Evolutionary conservation across 37 sponge, comb jelly and placozoan species (phyloP), one percentile per base, ranked within the genome.

Genomic region (Diacarnus erythraeanus): DNA sequence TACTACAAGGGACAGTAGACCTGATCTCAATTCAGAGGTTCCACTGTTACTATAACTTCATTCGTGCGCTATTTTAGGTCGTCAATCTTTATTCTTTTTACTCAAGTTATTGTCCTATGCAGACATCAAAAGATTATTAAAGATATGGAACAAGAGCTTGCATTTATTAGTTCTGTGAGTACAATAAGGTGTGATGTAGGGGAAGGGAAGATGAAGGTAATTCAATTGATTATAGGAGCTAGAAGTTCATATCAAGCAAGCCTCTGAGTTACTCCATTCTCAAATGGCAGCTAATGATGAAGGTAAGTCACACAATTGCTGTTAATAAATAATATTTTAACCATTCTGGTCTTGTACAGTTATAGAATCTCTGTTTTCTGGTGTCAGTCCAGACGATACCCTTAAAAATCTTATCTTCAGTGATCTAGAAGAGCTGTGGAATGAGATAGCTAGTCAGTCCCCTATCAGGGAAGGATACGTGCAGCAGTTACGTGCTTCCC

Each of bases 141-240:
- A 18, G 74, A 86, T 44, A 82, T 90, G 81, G 77, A 90, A 77
- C 59, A 76, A 3, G 88, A 90, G 38, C 73, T 90, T 42, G 64
- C 66, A 3, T 6, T 22, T 2, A 64, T 89, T n/a, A 76, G 77
- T 60, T 21, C 30, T 10, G 90, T 89, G 36, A 89, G 82, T 69
- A 18, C 36, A 68, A 8, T 33, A 4, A 5, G 18, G 30, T 6
- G 21, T 4, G 3, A 36, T 5, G 18, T 4, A 59, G 26, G 3
- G 3, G 23, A 59, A 3, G 56, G 17, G 10, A 17, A 54, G 10
- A 17, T 20, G 17, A 20, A 20, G 10, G 61, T 25, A 25, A 3
- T 65, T 30, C 15, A 65, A 59, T 65, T 65, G 15, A 6, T 65
- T 31, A 30, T 30, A 84, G 84, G 77, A 84, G 22, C 33, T 76